A percentile compares a stretch with the other conserved stretches of the same genome.
These are phyloP conservation scores for Isichthys henryi DNA, from an alignment of 2,113 vertebrate species.

Conservation along the genomic window DNA sequence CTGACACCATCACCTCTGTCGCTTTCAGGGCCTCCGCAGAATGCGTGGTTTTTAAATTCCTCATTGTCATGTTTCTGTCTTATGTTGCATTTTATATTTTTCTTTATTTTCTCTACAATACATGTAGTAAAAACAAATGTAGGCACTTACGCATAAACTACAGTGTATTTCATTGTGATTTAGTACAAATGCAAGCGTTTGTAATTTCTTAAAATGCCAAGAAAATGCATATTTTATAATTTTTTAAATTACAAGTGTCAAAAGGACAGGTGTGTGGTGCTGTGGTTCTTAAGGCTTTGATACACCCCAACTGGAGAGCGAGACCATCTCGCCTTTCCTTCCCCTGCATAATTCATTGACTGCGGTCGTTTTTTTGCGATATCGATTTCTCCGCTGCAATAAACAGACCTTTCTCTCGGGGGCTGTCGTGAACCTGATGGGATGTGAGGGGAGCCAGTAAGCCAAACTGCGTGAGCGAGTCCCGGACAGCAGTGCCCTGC, in stretches of 20 bases:
- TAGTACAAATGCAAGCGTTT: slow-evolving; percentile 11
- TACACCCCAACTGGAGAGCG: not conserved
- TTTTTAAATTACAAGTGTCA: slow-evolving; percentile 29
- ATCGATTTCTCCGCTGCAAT: slow-evolving; percentile 1
- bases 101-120: slow-evolving; percentile 21
- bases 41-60: slow-evolving; percentile 17
- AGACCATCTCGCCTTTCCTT: not conserved
- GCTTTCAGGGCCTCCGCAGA: not conserved
- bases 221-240: slow-evolving; percentile 39
- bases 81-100: slow-evolving; percentile 38
- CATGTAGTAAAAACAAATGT: not conserved
- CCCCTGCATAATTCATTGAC: slow-evolving; percentile 12
- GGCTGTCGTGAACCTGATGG: not conserved
- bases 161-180: slow-evolving; percentile 18
- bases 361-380: not conserved
- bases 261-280: slow-evolving; percentile 4
- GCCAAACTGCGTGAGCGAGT: not conserved
- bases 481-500: not conserved
- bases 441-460: not conserved
- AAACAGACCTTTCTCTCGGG: not conserved
- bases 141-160: slow-evolving; percentile 48
- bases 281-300: slow-evolving; percentile 7
- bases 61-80: slow-evolving; percentile 17
- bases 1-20: not conserved
- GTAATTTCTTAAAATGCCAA: slow-evolving; percentile 28